Base-by-base conservation (phyloP, 2,113 vertebrate species). In the Gambusia affinis region DNA sequence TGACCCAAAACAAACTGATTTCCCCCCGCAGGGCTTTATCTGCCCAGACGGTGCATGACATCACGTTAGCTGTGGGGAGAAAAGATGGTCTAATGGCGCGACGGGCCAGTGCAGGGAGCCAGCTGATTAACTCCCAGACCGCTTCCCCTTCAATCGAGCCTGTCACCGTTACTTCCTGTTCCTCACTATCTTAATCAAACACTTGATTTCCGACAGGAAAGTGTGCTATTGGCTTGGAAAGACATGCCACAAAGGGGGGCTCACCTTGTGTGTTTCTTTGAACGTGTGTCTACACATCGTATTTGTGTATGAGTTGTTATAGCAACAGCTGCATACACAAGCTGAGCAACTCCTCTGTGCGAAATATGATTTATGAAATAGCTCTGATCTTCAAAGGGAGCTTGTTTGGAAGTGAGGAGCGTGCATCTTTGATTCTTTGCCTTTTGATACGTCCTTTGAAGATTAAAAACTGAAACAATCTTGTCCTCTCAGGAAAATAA, bases 101-200 rank as follows among this genome's bases (percentile, higher is more conserved):
- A 83, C 89, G 44, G 66, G 67, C 75, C 85, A 78, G 68, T 39
- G 87, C 68, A 75, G 75, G 37, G 8, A 79, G 75, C 83, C 8
- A 67, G 68, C 89, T 91, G 91, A 92, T 89, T 92, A 91, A 88
- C 87, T 84, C 80, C 24, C 88, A 89, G 88, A 88, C 89, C 79
- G 82, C 84, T 92, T 91, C 86, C 92, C 84, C 72, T 86, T 89
- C 86, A 88, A 86, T 76, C 84, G 70, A 78, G 84, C 87, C 87
- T 94, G 93, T 91, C 94, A 94, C 78, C 90, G 90, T 88, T 84
- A 81, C 92, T 95, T 96, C 96, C 96, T 95, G 92, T 88, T 85
- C 70, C 82, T 85, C 88, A 88, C 94, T 95, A 95, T 96, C 95
- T 94, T 92, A 92, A 91, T 94, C 90, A 78, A 88, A 92, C 92